Evolutionary conservation across 2,888 invertebrate species (phyloP).

Genomic region (Linnaemya tessellans): DNA sequence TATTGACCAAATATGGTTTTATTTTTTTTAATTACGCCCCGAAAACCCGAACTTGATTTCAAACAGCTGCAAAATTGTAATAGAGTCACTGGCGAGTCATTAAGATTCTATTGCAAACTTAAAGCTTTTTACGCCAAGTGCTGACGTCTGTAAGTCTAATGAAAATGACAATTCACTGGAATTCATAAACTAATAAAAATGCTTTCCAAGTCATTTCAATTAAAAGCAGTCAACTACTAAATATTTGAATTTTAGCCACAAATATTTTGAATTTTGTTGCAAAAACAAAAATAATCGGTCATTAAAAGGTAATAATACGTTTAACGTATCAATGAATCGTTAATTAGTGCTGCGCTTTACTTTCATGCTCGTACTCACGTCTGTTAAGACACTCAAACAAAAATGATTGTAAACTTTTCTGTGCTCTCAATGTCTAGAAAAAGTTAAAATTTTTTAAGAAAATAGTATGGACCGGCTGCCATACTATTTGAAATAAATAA

Average conservation of each 20-base stretch:
- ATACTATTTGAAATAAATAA: too few relatives aligned
- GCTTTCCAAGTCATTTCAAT: conserved; percentile 10
- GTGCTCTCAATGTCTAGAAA: not conserved
- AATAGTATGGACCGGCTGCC: too few relatives aligned
- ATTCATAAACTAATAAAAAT: conserved; percentile 46
- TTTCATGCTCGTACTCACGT: conserved; percentile 11
- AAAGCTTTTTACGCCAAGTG: conserved; percentile 38
- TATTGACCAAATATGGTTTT: conserved; percentile 9
- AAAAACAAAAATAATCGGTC: conserved; percentile 36
- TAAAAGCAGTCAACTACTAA: not conserved
- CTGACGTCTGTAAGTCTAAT: conserved; percentile 67
- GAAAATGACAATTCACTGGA: conserved; percentile 61
- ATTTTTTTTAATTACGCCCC: conserved; percentile 18
- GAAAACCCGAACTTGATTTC: not conserved
- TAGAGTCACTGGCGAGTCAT: not conserved
- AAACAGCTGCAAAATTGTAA: conserved; percentile 53
- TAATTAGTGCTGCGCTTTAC: conserved; percentile 56
- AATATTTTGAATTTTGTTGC: conserved; percentile 29
- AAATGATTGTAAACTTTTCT: not conserved
- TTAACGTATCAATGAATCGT: conserved; percentile 68
- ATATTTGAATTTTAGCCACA: conserved; percentile 23
- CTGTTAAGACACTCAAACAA: conserved; percentile 4
- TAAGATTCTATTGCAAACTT: not conserved
- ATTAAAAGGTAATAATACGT: conserved; percentile 41
- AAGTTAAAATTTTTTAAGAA: too few relatives aligned